Evolutionary conservation across 2,888 invertebrate species (phyloP).

Genomic region (Agriopis leucophaearia): DNA sequence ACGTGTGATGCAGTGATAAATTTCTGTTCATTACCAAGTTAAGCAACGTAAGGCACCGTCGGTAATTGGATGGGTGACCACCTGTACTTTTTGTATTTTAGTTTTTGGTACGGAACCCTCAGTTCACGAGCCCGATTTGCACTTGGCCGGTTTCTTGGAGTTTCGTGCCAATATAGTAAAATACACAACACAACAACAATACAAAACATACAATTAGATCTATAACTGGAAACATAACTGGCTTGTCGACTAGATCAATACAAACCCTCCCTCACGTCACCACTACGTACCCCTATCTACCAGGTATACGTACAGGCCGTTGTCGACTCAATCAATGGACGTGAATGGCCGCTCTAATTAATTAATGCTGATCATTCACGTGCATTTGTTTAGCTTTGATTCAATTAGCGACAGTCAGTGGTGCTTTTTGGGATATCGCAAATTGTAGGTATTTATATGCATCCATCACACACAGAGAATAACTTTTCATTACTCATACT

Average conservation of each 20-base stretch:
- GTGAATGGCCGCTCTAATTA: constrained; percentile 39
- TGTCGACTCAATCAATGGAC: constrained; percentile 30
- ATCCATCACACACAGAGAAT: no score
- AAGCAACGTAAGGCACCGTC: no score
- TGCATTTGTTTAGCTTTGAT: constrained; percentile 30
- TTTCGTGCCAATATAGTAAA: no score
- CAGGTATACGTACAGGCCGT: constrained; percentile 4
- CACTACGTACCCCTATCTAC: constrained; percentile 13
- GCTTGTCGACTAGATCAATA: neutral
- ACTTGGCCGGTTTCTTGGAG: no score
- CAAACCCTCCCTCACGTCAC: constrained; percentile 6
- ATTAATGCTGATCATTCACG: constrained; percentile 33
- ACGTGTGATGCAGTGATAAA: no score
- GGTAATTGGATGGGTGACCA: no score
- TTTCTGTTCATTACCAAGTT: no score
- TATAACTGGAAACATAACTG: neutral
- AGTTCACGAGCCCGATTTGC: no score
- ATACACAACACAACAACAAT: no score
- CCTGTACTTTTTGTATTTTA: no score
- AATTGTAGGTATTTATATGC: neutral
- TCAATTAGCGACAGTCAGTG: constrained; percentile 12
- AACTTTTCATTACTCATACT: no score
- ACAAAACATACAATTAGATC: neutral
- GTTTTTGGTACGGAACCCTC: no score
- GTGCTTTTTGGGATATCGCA: neutral